Evolutionary conservation across 2,888 invertebrate species (phyloP).

Genomic region (Drosophila anceps): DNA sequence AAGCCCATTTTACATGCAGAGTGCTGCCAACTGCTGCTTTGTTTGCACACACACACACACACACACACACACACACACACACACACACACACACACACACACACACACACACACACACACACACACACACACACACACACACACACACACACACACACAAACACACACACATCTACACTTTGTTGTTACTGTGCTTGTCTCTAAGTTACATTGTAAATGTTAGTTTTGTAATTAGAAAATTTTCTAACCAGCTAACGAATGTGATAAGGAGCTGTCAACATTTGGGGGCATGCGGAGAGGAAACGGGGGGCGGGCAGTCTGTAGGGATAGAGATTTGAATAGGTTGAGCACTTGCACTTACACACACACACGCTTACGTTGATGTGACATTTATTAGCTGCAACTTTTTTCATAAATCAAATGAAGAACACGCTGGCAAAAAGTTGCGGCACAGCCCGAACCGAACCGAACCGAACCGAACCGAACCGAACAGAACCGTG

Average conservation of each 20-base stretch:
- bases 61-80: slow-evolving; percentile 22
- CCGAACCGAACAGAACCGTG: background rate
- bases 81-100: slow-evolving; percentile 22
- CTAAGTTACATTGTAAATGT: slow-evolving; percentile 79
- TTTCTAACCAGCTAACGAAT: slow-evolving; percentile 63
- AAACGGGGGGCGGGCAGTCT: background rate
- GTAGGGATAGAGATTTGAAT: background rate
- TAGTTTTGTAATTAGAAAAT: slow-evolving; percentile 81
- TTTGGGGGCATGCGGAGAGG: background rate
- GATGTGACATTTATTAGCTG: slow-evolving; percentile 77
- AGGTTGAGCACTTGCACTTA: background rate
- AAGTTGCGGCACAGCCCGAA: slow-evolving; percentile 23
- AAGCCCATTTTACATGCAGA: slow-evolving; percentile 36
- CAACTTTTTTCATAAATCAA: slow-evolving; percentile 77
- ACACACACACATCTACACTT: slow-evolving; percentile 24
- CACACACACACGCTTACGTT: slow-evolving; percentile 29
- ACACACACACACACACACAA: slow-evolving; percentile 21
- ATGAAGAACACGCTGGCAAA: slow-evolving; percentile 42
- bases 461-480: background rate
- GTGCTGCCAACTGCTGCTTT: slow-evolving; percentile 47
- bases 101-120: slow-evolving; percentile 17
- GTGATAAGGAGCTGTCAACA: slow-evolving; percentile 57
- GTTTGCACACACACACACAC: slow-evolving; percentile 45
- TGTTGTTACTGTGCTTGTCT: slow-evolving; percentile 57
- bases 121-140: slow-evolving; percentile 29